A percentile compares a stretch with the other conserved stretches of the same genome.
Conservation (phyloP, 2,888 invertebrate species). For the Stenolophus ochropezus region DNA sequence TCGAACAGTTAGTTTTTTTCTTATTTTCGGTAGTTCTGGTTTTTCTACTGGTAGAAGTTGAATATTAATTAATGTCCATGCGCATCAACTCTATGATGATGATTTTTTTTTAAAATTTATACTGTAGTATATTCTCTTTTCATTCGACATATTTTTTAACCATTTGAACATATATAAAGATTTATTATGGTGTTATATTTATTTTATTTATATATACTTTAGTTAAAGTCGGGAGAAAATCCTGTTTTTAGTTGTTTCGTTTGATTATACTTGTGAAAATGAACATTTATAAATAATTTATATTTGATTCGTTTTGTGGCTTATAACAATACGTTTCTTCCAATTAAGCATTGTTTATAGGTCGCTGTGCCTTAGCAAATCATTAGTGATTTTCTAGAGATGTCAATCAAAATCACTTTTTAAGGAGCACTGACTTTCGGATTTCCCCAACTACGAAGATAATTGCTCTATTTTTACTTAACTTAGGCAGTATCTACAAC, state of each 20-base stretch:
- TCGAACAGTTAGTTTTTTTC: no score
- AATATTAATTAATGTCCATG: no score
- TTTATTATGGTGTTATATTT: not conserved
- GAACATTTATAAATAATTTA: not conserved
- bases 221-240: not conserved
- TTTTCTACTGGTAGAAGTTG: no score
- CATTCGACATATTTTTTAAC: no score
- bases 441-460: slow-evolving; percentile 33
- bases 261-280: not conserved
- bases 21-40: no score
- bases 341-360: slow-evolving; percentile 16
- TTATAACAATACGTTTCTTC: not conserved
- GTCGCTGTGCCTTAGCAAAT: not conserved
- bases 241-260: not conserved
- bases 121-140: no score
- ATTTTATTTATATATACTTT: not conserved
- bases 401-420: slow-evolving; percentile 4
- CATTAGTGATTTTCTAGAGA: slow-evolving; percentile 25
- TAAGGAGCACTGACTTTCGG: slow-evolving; percentile 22
- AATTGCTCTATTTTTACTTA: slow-evolving; percentile 37
- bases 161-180: no score
- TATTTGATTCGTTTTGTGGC: not conserved
- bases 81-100: no score
- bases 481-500: slow-evolving; percentile 40
- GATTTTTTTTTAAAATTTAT: no score